Conservation (phyloP, 2,888 invertebrate genomes). For the Nomada fucata region DNA sequence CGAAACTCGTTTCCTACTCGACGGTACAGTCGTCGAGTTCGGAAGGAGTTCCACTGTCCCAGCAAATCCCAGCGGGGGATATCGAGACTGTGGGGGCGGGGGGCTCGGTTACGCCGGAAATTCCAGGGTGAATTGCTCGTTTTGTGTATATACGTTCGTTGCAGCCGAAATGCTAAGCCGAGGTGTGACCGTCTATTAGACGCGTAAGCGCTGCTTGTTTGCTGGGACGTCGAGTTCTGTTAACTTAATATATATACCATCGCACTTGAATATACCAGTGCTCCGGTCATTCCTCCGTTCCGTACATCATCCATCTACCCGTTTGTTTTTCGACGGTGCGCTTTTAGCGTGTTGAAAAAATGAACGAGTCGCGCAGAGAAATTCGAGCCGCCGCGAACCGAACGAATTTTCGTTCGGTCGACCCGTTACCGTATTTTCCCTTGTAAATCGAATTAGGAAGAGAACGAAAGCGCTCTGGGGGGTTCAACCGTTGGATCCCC, state of each 20-base stretch:
- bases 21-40: slow-evolving; percentile 45
- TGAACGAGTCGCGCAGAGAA: not conserved
- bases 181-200: slow-evolving; percentile 56
- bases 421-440: not conserved
- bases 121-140: slow-evolving; percentile 30
- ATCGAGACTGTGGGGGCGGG: slow-evolving; percentile 39
- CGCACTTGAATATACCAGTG: not conserved
- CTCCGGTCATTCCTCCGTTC: no score
- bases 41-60: slow-evolving; percentile 32
- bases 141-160: slow-evolving; percentile 16
- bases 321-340: not conserved
- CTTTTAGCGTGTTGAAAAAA: not conserved
- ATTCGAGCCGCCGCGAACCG: not conserved
- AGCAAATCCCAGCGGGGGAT: slow-evolving; percentile 58
- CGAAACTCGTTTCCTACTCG: slow-evolving; percentile 62
- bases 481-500: not conserved
- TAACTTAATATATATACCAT: not conserved
- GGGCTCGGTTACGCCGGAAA: slow-evolving; percentile 45
- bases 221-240: slow-evolving; percentile 34
- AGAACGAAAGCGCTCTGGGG: not conserved
- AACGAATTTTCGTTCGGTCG: slow-evolving; percentile 8
- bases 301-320: not conserved
- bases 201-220: slow-evolving; percentile 59
- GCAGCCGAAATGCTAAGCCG: slow-evolving; percentile 37
- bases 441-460: not conserved